phyloP scores from a whole-genome alignment of 92 coral and sea anemone species.

The Meandrina meandrites region DNA sequence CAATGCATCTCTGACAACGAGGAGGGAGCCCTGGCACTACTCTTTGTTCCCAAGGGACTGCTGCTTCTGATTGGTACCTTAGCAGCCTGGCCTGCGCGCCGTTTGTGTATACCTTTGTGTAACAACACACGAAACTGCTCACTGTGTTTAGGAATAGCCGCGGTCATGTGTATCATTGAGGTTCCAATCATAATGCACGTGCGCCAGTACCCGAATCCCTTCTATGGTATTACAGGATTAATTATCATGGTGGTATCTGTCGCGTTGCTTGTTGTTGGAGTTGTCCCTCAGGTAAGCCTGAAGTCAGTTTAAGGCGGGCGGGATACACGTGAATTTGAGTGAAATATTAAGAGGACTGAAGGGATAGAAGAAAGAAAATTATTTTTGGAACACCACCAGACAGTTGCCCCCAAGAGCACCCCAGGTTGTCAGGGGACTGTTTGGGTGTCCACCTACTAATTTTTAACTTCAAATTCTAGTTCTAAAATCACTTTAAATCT shows the following conservation, averaged over 20 bases:
- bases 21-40: conserved; percentile 38
- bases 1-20: conserved; percentile 45
- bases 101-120: conserved; percentile 43
- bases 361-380: too few species aligned
- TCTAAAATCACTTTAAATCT: too few species aligned
- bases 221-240: conserved; percentile 43
- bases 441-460: too few species aligned
- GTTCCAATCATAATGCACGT: conserved; percentile 40
- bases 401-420: too few species aligned
- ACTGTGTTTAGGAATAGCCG: conserved; percentile 30
- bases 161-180: conserved; percentile 35
- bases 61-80: conserved; percentile 38
- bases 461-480: too few species aligned
- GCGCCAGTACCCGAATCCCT: conserved; percentile 46
- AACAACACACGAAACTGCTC: conserved; percentile 50
- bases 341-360: too few species aligned
- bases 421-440: too few species aligned
- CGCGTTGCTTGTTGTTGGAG: conserved; percentile 29
- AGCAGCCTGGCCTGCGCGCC: conserved; percentile 56
- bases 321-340: too few species aligned
- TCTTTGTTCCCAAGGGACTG: conserved; percentile 38
- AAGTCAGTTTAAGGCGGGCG: not conserved
- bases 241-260: conserved; percentile 24
- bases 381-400: too few species aligned
- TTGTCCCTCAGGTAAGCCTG: conserved; percentile 43